Evolutionary conservation across 2,113 vertebrate species (phyloP).

Genomic region (Scomber scombrus): DNA sequence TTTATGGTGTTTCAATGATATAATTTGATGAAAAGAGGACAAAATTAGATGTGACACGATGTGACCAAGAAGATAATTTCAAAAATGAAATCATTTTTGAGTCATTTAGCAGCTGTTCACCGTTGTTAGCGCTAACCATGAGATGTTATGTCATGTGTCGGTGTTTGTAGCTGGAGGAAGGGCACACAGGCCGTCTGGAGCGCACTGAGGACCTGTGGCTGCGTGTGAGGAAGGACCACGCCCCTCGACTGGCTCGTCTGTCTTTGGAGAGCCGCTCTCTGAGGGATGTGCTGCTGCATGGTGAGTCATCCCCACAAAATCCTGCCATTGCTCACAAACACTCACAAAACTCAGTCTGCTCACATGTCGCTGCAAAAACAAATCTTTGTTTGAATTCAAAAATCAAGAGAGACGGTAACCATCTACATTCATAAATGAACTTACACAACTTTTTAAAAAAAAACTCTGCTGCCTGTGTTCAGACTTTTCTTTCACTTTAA

Average conservation of each 20-base stretch:
- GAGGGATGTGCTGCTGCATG: slow-evolving; percentile 92
- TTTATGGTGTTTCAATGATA: background rate
- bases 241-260: slow-evolving; percentile 94
- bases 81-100: background rate
- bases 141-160: slow-evolving; percentile 29
- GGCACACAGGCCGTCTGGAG: slow-evolving; percentile 96
- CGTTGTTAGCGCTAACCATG: slow-evolving; percentile 3
- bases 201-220: slow-evolving; percentile 98
- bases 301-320: slow-evolving; percentile 71
- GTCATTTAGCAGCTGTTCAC: background rate
- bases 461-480: background rate
- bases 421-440: background rate
- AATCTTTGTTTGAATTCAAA: too few species aligned
- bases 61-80: background rate
- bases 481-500: too few species aligned
- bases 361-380: background rate
- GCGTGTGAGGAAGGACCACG: slow-evolving; percentile 96
- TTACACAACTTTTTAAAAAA: background rate
- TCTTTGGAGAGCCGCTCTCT: slow-evolving; percentile 97
- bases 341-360: background rate
- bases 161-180: slow-evolving; percentile 90
- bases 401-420: background rate
- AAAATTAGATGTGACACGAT: background rate
- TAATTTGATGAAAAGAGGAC: background rate
- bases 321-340: background rate